A percentile compares a stretch with the other conserved stretches of the same genome.
Evolutionary conservation across 2,113 vertebrate genomes (phyloP).

Genomic region (Caloenas nicobarica): DNA sequence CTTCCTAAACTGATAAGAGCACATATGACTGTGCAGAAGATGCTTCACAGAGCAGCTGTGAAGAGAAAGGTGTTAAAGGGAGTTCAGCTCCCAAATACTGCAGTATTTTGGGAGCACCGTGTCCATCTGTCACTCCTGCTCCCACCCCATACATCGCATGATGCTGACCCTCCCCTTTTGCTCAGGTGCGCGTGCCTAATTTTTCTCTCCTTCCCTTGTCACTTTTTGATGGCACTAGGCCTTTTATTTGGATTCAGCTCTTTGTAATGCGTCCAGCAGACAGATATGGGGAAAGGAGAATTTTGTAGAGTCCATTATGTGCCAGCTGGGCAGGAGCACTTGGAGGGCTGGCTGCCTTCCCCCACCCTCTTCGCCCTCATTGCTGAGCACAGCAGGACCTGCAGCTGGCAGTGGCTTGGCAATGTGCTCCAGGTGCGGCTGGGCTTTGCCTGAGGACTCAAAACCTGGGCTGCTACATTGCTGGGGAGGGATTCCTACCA

Average conservation of each 20-base stretch:
- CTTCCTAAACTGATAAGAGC: too few relatives aligned
- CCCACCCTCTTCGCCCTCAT: not conserved
- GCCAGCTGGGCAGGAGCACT: not conserved
- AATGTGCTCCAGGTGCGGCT: too few relatives aligned
- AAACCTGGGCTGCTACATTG: too few relatives aligned
- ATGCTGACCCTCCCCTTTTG: not conserved
- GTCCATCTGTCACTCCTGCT: not conserved
- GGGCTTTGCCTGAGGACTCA: too few relatives aligned
- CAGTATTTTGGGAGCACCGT: too few relatives aligned
- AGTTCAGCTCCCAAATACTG: not conserved
- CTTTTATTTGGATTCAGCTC: not conserved
- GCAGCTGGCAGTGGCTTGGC: too few relatives aligned
- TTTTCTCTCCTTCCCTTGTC: not conserved
- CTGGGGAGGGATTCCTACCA: too few relatives aligned
- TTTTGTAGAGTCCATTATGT: not conserved
- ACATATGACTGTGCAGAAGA: too few relatives aligned
- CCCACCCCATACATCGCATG: not conserved
- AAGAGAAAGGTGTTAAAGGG: too few relatives aligned
- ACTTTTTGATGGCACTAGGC: not conserved
- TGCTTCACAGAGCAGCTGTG: too few relatives aligned
- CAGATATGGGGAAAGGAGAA: not conserved
- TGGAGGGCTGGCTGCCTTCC: not conserved
- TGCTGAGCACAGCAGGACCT: too few relatives aligned
- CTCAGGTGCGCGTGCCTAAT: rapidly evolving
- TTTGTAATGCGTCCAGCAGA: not conserved